Evolutionary conservation across 53 echinoderm and acorn worm species (phyloP).

Genomic region (Pentamera pediparva): DNA sequence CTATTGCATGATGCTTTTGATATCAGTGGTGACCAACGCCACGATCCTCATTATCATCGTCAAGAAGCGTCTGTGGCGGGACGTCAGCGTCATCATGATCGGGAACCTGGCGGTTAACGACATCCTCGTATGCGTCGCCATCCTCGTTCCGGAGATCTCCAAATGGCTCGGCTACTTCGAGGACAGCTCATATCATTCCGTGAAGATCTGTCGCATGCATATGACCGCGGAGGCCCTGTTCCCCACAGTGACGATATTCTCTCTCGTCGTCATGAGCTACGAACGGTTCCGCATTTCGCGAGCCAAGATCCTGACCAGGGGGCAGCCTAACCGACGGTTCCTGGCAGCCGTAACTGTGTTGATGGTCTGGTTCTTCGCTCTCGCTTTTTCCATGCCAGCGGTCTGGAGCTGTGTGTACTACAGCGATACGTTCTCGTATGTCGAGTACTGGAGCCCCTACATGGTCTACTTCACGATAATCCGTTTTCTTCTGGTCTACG

Average conservation of each 20-base stretch:
- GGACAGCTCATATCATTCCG: background rate
- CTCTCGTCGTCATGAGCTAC: conserved; percentile 23
- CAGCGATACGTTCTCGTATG: background rate
- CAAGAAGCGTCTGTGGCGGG: conserved; percentile 15
- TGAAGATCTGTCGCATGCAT: conserved; percentile 1
- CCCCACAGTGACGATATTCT: conserved; percentile 23
- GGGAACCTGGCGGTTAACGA: conserved; percentile 23
- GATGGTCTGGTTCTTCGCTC: background rate
- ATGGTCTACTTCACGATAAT: conserved; percentile 14
- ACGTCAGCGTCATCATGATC: conserved; percentile 28
- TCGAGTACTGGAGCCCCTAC: background rate
- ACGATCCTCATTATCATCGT: conserved; percentile 12
- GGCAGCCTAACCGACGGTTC: conserved; percentile 16
- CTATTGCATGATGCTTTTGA: conserved; percentile 7
- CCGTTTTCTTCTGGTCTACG: conserved; percentile 11
- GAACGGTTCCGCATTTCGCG: conserved; percentile 24
- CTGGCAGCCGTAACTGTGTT: conserved; percentile 5
- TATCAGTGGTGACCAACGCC: conserved; percentile 2
- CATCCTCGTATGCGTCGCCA: conserved; percentile 10
- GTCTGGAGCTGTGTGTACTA: background rate
- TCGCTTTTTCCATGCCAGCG: background rate
- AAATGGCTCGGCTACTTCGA: conserved; percentile 23
- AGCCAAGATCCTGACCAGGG: conserved; percentile 9
- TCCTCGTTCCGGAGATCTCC: conserved; percentile 16
- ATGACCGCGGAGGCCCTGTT: conserved; percentile 1